Percentiles rank a stretch among this genome's conserved stretches.
Conservation (phyloP, 2,888 invertebrate genomes). For the Zaprionus lineosus region DNA sequence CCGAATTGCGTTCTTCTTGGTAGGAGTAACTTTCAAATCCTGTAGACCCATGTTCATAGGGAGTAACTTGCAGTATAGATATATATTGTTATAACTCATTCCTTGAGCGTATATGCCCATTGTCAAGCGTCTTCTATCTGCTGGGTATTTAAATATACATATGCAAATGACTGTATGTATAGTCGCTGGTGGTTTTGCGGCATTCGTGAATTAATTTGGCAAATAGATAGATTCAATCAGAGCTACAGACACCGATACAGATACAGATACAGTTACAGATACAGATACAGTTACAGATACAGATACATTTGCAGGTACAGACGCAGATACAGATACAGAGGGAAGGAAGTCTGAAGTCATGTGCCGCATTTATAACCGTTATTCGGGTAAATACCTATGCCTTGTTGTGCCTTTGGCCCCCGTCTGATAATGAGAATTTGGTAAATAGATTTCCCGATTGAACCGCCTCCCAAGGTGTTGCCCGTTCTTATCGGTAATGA, state of each 20-base stretch:
- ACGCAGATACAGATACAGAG: conserved; percentile 3
- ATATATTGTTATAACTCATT: too few species aligned
- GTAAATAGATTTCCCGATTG: conserved; percentile 6
- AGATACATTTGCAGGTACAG: background rate
- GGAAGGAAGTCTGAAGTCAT: conserved; percentile 43
- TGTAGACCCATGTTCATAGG: too few species aligned
- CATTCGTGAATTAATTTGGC: conserved; percentile 54
- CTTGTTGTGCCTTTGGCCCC: background rate
- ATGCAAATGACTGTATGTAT: conserved; percentile 16
- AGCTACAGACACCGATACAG: conserved; percentile 9
- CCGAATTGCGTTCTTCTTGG: too few species aligned
- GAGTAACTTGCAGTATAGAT: too few species aligned
- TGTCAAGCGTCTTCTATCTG: background rate
- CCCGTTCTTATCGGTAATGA: conserved; percentile 35
- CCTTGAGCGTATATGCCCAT: background rate
- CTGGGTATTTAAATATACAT: conserved; percentile 12
- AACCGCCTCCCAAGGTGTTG: conserved; percentile 56
- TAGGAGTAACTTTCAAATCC: too few species aligned
- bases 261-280: conserved; percentile 5
- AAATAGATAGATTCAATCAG: conserved; percentile 35
- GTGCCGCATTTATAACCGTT: conserved; percentile 42
- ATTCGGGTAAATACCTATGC: conserved; percentile 45
- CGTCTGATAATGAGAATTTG: background rate
- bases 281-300: conserved; percentile 12
- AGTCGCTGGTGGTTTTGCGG: conserved; percentile 5